A percentile compares a stretch with the other conserved stretches of the same genome.
These are phyloP conservation scores for Rhinophrynus dorsalis DNA, from an alignment of 2,797 vertebrate species.

Conservation along the genomic window DNA sequence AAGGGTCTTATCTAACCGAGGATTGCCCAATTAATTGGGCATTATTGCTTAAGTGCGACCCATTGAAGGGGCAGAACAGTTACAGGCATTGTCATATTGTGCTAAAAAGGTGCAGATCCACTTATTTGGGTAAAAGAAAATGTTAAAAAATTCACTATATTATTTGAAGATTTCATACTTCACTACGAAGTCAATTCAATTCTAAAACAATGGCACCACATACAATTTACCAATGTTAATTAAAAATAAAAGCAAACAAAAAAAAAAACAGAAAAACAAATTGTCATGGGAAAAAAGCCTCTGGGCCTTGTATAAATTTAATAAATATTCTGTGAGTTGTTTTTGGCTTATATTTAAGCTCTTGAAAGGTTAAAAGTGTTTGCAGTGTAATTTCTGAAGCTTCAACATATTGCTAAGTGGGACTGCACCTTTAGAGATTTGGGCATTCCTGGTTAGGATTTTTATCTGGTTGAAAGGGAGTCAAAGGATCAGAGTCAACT, in stretches of 20 bases:
- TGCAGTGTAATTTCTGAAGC: too few species aligned
- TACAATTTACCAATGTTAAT: neutral
- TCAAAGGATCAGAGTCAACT: neutral
- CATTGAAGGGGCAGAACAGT: neutral
- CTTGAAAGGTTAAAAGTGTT: too few species aligned
- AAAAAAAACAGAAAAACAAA: too few species aligned
- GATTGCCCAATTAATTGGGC: neutral
- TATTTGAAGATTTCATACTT: neutral
- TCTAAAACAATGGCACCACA: neutral
- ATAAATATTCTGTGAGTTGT: too few species aligned
- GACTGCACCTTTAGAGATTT: constrained; percentile 21
- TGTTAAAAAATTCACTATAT: neutral
- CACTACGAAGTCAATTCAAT: neutral
- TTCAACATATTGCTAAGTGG: neutral
- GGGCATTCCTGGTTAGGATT: neutral
- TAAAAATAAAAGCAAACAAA: too few species aligned
- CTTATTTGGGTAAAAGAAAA: neutral
- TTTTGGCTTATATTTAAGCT: too few species aligned
- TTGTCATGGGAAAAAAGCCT: too few species aligned
- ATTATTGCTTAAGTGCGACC: constrained; percentile 24
- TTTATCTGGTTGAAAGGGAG: neutral
- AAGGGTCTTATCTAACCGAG: neutral
- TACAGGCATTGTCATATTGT: neutral
- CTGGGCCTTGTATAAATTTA: too few species aligned
- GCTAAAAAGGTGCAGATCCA: constrained; percentile 20